Conservation (phyloP, 2,888 invertebrate species). For the Tribolium freemani region DNA sequence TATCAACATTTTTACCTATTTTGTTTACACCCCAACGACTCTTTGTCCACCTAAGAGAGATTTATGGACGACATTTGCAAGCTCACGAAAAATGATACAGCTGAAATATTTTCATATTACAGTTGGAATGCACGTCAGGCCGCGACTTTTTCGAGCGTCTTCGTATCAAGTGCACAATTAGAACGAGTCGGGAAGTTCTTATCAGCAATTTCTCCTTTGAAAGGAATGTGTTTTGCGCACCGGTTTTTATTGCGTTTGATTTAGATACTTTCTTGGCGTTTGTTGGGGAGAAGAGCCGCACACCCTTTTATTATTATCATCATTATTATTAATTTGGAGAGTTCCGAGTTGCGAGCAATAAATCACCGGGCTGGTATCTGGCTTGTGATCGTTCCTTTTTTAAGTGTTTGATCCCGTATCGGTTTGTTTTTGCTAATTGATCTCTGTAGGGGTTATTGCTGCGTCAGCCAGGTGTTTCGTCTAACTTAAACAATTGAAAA, state of each 20-base stretch:
- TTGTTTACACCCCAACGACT: constrained; percentile 33
- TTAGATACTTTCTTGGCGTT: constrained; percentile 3
- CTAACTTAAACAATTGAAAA: neutral
- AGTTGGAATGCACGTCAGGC: neutral
- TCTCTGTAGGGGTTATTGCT: constrained; percentile 3
- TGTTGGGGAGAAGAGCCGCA: constrained; percentile 5
- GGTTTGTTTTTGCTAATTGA: constrained; percentile 32
- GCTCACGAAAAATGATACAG: constrained; percentile 7
- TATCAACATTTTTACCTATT: constrained; percentile 33
- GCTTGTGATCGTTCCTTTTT: constrained; percentile 6
- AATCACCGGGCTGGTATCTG: constrained; percentile 9
- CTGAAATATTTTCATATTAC: constrained; percentile 31
- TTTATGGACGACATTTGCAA: constrained; percentile 36
- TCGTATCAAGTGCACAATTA: too few species aligned
- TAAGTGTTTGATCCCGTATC: constrained; percentile 7
- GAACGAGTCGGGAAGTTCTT: too few species aligned
- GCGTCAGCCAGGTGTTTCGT: too few species aligned
- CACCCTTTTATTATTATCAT: constrained; percentile 8
- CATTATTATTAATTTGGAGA: constrained; percentile 21
- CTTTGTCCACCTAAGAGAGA: constrained; percentile 37
- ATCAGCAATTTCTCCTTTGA: neutral
- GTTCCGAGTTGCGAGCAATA: constrained; percentile 12
- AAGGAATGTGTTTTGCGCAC: constrained; percentile 3
- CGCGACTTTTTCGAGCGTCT: too few species aligned
- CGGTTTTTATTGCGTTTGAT: neutral